phyloP scores from a whole-genome alignment of 2,888 invertebrate species.

The Galeopsomyia nigrocyanea region DNA sequence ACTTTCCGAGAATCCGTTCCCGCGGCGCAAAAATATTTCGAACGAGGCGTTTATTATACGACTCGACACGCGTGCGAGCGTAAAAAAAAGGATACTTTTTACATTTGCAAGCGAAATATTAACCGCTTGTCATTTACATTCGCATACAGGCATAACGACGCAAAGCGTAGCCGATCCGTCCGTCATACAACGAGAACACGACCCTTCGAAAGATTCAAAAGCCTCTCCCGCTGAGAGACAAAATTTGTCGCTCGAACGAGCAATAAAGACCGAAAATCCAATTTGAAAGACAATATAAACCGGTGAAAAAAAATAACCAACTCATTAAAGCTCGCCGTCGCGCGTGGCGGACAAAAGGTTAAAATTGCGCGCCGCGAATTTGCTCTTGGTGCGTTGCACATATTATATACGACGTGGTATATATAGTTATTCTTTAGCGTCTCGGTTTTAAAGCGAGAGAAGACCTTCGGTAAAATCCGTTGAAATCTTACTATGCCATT shows the following conservation, averaged over 20 bases:
- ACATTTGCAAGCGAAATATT: too few relatives aligned
- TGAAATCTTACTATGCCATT: constrained; percentile 44
- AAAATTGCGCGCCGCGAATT: constrained; percentile 27
- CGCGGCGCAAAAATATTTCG: too few relatives aligned
- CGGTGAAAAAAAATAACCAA: not conserved
- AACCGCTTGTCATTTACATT: too few relatives aligned
- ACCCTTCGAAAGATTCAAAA: not conserved
- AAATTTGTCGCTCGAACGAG: constrained; percentile 22
- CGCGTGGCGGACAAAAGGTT: constrained; percentile 1
- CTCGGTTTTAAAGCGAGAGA: constrained; percentile 17
- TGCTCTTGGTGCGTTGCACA: not conserved
- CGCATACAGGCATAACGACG: too few relatives aligned
- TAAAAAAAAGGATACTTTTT: too few relatives aligned
- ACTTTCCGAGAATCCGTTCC: too few relatives aligned
- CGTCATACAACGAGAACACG: not conserved
- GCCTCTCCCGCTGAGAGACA: not conserved
- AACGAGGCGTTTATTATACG: too few relatives aligned
- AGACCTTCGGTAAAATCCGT: constrained; percentile 42
- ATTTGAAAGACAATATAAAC: constrained; percentile 38
- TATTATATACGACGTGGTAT: not conserved
- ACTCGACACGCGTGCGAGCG: too few relatives aligned
- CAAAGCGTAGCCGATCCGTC: too few relatives aligned
- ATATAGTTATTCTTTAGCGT: constrained; percentile 20
- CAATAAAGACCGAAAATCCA: constrained; percentile 36
- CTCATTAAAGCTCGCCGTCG: constrained; percentile 16